Conservation (phyloP, 2,888 invertebrate species). For the Caenorhabditis sulstoni region DNA sequence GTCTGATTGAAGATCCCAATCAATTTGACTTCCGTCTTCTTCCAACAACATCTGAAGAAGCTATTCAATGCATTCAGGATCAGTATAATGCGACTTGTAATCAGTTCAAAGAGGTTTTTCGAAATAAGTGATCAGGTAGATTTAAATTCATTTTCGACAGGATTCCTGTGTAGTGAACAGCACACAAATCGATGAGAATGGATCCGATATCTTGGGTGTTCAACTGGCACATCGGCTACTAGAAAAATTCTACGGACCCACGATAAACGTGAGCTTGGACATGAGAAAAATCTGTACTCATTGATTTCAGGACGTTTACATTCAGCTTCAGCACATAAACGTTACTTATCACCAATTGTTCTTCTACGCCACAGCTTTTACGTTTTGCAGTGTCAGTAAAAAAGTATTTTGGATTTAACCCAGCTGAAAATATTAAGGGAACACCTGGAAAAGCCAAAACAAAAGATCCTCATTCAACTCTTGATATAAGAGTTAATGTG, state of each 20-base stretch:
- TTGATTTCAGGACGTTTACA: conserved; percentile 1
- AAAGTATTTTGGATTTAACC: too few relatives aligned
- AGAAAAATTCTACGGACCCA: background rate
- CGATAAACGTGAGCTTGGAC: background rate
- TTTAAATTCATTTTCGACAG: background rate
- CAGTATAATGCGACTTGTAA: conserved; percentile 16
- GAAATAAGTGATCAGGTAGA: too few relatives aligned
- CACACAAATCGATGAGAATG: conserved; percentile 38
- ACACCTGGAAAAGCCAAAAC: background rate
- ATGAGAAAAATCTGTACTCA: too few relatives aligned
- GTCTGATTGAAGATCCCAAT: background rate
- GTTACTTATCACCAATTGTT: conserved; percentile 24
- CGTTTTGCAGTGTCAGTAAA: conserved; percentile 10
- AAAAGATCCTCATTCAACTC: conserved; percentile 1
- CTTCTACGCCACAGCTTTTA: conserved; percentile 13
- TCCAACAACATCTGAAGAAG: conserved; percentile 3
- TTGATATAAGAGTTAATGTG: conserved; percentile 13
- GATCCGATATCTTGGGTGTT: conserved; percentile 17
- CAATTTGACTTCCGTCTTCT: background rate
- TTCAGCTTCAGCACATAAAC: background rate
- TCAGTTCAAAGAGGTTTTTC: conserved; percentile 17
- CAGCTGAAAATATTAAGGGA: background rate
- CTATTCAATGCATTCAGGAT: conserved; percentile 3
- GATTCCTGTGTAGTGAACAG: background rate
- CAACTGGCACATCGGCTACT: conserved; percentile 21